phyloP scores from a whole-genome alignment of 2,113 vertebrate species.

The Struthio camelus region DNA sequence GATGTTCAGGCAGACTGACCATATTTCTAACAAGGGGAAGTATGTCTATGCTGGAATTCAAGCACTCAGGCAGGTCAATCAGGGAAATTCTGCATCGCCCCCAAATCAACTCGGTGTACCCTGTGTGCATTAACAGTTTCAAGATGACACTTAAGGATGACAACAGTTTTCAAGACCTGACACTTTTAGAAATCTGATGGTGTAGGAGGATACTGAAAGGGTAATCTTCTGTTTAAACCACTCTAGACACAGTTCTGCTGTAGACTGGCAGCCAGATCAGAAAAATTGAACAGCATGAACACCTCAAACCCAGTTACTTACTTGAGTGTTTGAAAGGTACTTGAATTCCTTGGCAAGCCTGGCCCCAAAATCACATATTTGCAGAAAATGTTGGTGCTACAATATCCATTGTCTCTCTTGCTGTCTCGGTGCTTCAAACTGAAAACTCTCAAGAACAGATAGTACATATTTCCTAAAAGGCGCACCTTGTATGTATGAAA shows the following conservation, averaged over 20 bases:
- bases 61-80: background rate
- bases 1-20: background rate
- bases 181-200: background rate
- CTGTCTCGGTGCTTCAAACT: background rate
- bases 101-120: background rate
- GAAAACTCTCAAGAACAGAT: background rate
- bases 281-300: background rate
- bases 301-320: background rate
- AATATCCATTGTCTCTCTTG: background rate
- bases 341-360: background rate
- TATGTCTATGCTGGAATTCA: background rate
- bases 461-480: rapidly evolving
- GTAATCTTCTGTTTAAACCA: background rate
- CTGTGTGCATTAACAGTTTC: background rate
- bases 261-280: background rate
- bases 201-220: background rate
- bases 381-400: background rate
- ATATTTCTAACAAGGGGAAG: background rate
- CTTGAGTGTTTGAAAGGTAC: background rate
- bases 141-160: background rate
- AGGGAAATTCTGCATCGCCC: background rate
- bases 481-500: too few relatives aligned
- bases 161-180: background rate
- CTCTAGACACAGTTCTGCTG: background rate
- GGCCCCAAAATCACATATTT: rapidly evolving